These are phyloP conservation scores for Colius striatus DNA, from an alignment of 2,113 vertebrate species.

Conservation along the genomic window DNA sequence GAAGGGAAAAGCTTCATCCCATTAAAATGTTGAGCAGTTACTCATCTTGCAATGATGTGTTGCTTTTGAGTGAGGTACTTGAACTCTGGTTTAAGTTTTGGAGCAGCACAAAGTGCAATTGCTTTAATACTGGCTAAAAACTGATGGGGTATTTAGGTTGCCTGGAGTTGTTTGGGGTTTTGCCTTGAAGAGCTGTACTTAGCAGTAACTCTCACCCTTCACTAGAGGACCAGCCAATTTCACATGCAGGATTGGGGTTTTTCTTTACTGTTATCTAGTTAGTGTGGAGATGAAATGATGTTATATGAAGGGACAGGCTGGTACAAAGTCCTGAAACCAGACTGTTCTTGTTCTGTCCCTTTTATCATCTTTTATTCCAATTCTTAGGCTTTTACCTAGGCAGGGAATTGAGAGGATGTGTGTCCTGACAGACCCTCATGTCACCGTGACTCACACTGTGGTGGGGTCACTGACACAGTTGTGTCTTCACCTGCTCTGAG, in stretches of 20 bases:
- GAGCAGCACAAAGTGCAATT: neutral
- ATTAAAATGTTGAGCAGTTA: accelerated
- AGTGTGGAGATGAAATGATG: neutral
- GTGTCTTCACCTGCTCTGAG: neutral
- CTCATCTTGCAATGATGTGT: no score
- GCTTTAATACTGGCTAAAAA: no score
- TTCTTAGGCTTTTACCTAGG: neutral
- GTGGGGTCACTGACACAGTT: neutral
- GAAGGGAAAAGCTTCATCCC: neutral
- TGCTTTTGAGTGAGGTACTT: neutral
- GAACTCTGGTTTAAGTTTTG: neutral
- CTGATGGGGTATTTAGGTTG: accelerated
- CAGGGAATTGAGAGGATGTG: neutral
- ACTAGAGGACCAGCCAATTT: neutral
- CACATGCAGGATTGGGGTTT: accelerated
- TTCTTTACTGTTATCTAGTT: neutral
- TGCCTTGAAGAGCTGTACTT: no score
- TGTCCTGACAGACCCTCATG: neutral
- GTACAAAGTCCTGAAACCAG: neutral
- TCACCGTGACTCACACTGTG: accelerated
- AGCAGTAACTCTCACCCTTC: neutral
- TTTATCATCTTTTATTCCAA: neutral
- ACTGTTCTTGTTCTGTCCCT: neutral
- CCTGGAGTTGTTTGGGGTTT: neutral
- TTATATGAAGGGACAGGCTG: neutral